Conservation (phyloP, 1,140 invertebrate species). For the Teleopsis dalmanni region DNA sequence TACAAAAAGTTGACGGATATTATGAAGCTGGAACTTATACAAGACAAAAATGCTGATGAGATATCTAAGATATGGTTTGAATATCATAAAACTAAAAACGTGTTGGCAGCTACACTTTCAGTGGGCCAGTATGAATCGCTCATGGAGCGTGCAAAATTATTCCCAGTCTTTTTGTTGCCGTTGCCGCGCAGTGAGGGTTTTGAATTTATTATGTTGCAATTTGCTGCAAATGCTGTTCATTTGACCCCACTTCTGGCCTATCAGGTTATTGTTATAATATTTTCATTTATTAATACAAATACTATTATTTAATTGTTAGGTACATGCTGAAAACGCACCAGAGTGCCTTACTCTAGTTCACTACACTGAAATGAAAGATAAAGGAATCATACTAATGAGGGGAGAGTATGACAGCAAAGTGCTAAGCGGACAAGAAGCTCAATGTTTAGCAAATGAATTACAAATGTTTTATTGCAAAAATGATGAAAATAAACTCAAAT, state of each 20-base stretch:
- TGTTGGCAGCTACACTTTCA: constrained; percentile 63
- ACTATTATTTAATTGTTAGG: constrained; percentile 44
- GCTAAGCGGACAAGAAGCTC: constrained; percentile 67
- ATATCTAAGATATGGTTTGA: constrained; percentile 71
- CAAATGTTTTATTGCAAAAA: constrained; percentile 74
- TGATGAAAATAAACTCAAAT: constrained; percentile 53
- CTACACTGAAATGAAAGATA: constrained; percentile 72
- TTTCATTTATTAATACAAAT: background rate
- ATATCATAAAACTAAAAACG: constrained; percentile 71
- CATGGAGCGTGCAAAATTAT: constrained; percentile 50
- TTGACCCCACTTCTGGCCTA: constrained; percentile 82
- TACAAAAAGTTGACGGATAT: constrained; percentile 59
- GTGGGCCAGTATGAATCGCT: constrained; percentile 53
- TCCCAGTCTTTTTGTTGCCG: constrained; percentile 72
- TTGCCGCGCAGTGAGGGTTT: constrained; percentile 75
- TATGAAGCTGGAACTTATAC: constrained; percentile 71
- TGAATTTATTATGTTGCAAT: constrained; percentile 81
- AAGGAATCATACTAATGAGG: constrained; percentile 76
- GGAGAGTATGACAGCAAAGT: constrained; percentile 83
- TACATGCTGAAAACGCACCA: constrained; percentile 84
- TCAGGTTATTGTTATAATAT: constrained; percentile 54
- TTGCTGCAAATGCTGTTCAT: constrained; percentile 65
- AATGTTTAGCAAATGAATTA: constrained; percentile 76
- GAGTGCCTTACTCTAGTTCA: constrained; percentile 78
- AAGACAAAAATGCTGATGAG: constrained; percentile 65